Evolutionary conservation across 2,888 invertebrate species (phyloP).

Genomic region (Ochropacha duplaris): DNA sequence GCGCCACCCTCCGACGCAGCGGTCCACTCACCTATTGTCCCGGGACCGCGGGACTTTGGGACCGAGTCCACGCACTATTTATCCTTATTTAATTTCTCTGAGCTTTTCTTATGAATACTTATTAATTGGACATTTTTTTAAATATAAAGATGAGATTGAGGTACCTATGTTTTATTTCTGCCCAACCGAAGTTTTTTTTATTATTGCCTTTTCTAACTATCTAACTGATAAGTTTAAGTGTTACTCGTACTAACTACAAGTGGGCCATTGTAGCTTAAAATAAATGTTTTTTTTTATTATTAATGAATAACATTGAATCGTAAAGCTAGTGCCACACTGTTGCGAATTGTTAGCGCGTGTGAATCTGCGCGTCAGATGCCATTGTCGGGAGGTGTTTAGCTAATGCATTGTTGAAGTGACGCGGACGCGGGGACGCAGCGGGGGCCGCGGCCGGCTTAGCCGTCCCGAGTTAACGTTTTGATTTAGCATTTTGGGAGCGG

Average conservation of each 20-base stretch:
- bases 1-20: conserved; percentile 13
- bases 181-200: too few species aligned
- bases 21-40: conserved; percentile 45
- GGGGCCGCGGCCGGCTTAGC: conserved; percentile 22
- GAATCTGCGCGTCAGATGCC: conserved; percentile 48
- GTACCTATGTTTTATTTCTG: too few species aligned
- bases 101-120: background rate
- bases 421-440: conserved; percentile 14
- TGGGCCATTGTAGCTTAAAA: too few species aligned
- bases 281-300: background rate
- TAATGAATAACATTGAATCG: conserved; percentile 8
- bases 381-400: conserved; percentile 58
- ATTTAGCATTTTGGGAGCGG: conserved; percentile 43
- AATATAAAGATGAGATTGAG: too few species aligned
- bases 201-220: too few species aligned
- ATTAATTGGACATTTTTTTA: too few species aligned
- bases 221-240: too few species aligned
- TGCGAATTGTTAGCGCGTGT: conserved; percentile 54
- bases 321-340: conserved; percentile 48
- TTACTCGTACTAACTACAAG: too few species aligned
- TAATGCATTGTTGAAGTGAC: conserved; percentile 50
- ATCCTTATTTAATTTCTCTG: conserved; percentile 43
- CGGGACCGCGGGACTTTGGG: conserved; percentile 7
- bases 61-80: conserved; percentile 46
- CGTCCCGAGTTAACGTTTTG: conserved; percentile 29